Evolutionary conservation across 1,140 invertebrate species (phyloP), one percentile per base, ranked within the genome.

Genomic region (Gryon sp.): DNA sequence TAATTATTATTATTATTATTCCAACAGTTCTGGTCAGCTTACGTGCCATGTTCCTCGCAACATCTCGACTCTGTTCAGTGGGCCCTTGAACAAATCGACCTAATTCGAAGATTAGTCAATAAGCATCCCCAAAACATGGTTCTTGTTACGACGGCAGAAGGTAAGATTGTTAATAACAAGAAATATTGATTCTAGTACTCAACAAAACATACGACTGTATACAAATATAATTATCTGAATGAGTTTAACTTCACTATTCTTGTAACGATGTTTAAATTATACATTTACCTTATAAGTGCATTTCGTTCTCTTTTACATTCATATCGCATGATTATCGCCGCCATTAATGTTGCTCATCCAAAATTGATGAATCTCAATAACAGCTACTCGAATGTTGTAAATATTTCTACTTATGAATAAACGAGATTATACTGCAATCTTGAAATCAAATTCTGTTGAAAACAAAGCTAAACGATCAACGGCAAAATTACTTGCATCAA

Each of bases 81-180:
- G 78, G 94, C 95, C 14, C 88, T 97, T 50, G 95, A 97, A 84
- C 95, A 97, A 87, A 94, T 97, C 80, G 96, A 97, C 87, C 92
- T 96, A 65, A 96, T 97, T 82, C 94, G 94, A 80, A 92, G 96
- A 79, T 91, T 97, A 76, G 92, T 96, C 32, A 93, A 94, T 76
- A 91, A 93, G 85, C 93, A 95, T 85, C 90, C 91, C 5, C 90
- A 91, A 63, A 92, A 94, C 81, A 91, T 95, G 63, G 90, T 91
- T 28, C 88, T 95, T 70, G 94, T 93, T 22, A 92, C 92, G 1
- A 93, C 92, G 36, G 91, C 93, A 5, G 89, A 92, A 78, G 94
- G 90, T 91, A 81, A 52, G 80, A 79, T 40, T 22, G 40, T 16
- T 14, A 8, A n/a, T n/a, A n/a, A n/a, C n/a, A n/a, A n/a, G n/a